A percentile compares a stretch with the other conserved stretches of the same genome.
These are phyloP conservation scores for Fistularia commersonii DNA, from an alignment of 2,797 vertebrate species.

Conservation along the genomic window DNA sequence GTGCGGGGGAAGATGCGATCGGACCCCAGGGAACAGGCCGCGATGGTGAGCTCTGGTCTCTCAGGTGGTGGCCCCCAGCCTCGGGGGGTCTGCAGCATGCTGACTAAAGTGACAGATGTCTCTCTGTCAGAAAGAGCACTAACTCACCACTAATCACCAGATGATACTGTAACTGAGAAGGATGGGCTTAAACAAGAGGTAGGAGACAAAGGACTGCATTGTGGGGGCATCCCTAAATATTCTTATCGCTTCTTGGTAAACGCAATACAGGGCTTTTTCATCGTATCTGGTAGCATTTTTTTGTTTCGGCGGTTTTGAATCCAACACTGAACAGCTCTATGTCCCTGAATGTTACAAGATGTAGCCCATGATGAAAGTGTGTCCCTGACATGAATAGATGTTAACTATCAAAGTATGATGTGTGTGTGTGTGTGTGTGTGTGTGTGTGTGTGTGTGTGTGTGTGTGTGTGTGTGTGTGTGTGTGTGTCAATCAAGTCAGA, in stretches of 20 bases:
- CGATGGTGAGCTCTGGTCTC: slow-evolving; percentile 21
- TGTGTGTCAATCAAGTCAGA: slow-evolving; percentile 13
- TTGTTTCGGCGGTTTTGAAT: slow-evolving; percentile 7
- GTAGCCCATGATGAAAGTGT: slow-evolving; percentile 23
- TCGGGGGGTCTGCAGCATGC: slow-evolving; percentile 3
- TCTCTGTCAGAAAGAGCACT: slow-evolving; percentile 26
- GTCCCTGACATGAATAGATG: slow-evolving; percentile 31
- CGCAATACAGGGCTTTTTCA: slow-evolving; percentile 5
- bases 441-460: background rate
- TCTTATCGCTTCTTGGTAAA: background rate
- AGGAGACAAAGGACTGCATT: background rate
- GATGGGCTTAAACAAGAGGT: background rate
- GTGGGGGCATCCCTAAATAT: background rate
- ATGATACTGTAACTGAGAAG: slow-evolving; percentile 36
- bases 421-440: slow-evolving; percentile 1
- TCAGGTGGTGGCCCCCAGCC: slow-evolving; percentile 21
- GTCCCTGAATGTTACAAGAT: slow-evolving; percentile 11
- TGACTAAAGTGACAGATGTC: slow-evolving; percentile 48
- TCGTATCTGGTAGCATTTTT: background rate
- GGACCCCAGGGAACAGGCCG: slow-evolving; percentile 32
- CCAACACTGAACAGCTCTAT: background rate
- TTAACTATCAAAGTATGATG: slow-evolving; percentile 11
- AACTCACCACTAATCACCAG: slow-evolving; percentile 27
- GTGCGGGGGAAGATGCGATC: slow-evolving; percentile 12
- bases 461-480: slow-evolving; percentile 8